Percentiles rank a stretch among this genome's conserved stretches.
Evolutionary conservation across 1,140 invertebrate species (phyloP).

Genomic region (Psilanteris sp.): DNA sequence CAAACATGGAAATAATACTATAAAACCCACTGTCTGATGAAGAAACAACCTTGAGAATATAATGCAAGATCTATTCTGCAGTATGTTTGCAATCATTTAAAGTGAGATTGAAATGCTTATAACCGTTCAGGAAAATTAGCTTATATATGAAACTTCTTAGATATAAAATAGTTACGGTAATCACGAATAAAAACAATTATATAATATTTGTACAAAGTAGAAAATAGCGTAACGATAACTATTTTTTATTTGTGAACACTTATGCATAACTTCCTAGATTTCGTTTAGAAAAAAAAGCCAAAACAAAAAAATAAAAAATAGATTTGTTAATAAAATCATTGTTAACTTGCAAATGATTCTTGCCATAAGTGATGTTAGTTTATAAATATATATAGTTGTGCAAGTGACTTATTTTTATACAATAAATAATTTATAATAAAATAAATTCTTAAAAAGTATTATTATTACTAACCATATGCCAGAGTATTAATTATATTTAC

Average conservation of each 20-base stretch:
- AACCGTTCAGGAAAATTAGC: slow-evolving; percentile 1
- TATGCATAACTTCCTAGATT: neutral
- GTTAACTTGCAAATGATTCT: slow-evolving; percentile 12
- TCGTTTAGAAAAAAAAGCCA: too few relatives aligned
- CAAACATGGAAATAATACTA: too few relatives aligned
- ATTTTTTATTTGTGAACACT: neutral
- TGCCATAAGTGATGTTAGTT: slow-evolving; percentile 20
- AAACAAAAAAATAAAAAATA: too few relatives aligned
- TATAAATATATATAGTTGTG: slow-evolving; percentile 20
- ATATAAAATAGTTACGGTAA: neutral
- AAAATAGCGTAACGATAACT: slow-evolving; percentile 4
- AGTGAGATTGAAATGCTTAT: slow-evolving; percentile 6
- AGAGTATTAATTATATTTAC: too few relatives aligned
- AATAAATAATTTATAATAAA: slow-evolving; percentile 37
- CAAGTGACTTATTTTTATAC: slow-evolving; percentile 43
- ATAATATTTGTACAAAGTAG: neutral
- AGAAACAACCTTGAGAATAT: too few relatives aligned
- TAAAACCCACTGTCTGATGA: too few relatives aligned
- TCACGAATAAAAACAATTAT: neutral
- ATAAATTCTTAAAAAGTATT: too few relatives aligned
- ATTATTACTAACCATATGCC: too few relatives aligned
- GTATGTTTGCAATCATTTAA: too few relatives aligned
- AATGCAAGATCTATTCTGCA: too few relatives aligned
- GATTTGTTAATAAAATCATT: neutral
- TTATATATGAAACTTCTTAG: slow-evolving; percentile 5